Base-by-base conservation (phyloP, 2,113 vertebrate species). In the Willisornis vidua region DNA sequence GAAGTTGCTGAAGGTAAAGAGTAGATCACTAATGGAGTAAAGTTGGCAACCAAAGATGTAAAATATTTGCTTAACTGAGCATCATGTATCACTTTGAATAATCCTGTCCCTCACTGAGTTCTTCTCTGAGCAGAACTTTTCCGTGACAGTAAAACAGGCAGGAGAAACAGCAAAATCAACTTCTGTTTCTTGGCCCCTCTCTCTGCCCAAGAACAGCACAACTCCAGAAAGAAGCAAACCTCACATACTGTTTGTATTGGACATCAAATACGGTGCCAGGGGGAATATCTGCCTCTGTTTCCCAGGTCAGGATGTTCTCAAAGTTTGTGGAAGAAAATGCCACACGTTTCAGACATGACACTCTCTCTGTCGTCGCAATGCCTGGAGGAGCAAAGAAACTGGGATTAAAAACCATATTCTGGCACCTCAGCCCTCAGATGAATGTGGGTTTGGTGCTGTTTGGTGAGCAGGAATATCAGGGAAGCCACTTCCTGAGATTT, bases 301-400 rank as follows among this genome's bases (percentile, higher is more conserved):
- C 95, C 98, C 98, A 98, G 0, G 62, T 96, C 90, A 98, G 93
- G 95, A 98, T 97, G 94, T 97, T 98, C 68, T 98, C 98, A 70
- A 98, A 98, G 96, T 98, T 98, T 37, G 25, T 97, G 54, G 98
- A 98, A 72, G 90, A 94, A 95, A 98, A 98, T 13, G 35, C 78
- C 73, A 73, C 89, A 5, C 35, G 57, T 75, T 92, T 97, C 85
- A 98, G 76, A 81, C 93, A 93, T 58, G 86, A 58, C 11, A 78
- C 12, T 25, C 73, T 83, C 90, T 94, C 89, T 26, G 95, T 6
- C 57, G 83, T 51, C 57, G 52, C 94, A 66, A 13, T 31, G 7
- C 92, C 97, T 97, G 24, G 3, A 41, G 55, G 43, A 81, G 48
- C 62, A 70, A 61, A 81, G 92, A 72, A 90, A 63, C 4, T 18